Percentiles rank a stretch among this genome's conserved stretches.
Conservation (phyloP, 35 echinoderm and acorn worm species). For the Patiria miniata region DNA sequence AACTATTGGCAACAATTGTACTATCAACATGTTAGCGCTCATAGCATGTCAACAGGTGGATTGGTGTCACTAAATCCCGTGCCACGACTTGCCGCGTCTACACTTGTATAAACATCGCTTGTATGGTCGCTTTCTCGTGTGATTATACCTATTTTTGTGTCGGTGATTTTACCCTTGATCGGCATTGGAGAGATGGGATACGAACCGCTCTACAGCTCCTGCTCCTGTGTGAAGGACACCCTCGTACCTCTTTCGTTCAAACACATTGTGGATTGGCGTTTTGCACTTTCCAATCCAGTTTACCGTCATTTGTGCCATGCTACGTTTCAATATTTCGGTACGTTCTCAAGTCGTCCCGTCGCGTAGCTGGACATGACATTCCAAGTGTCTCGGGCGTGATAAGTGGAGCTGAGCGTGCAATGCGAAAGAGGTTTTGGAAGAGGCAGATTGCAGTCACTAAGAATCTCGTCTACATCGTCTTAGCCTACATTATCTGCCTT, state of each 20-base stretch:
- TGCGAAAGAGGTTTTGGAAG: conserved; percentile 15
- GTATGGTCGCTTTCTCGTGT: conserved; percentile 27
- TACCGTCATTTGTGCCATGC: conserved; percentile 14
- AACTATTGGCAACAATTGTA: conserved; percentile 37
- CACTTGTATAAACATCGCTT: neutral
- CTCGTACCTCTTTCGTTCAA: conserved; percentile 6
- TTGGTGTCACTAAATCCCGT: conserved; percentile 26
- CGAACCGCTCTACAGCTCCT: conserved; percentile 43
- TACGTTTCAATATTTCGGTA: conserved; percentile 32
- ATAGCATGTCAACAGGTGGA: conserved; percentile 55
- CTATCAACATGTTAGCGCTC: conserved; percentile 29
- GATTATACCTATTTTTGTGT: conserved; percentile 7
- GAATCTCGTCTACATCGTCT: conserved; percentile 61
- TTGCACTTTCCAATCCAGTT: conserved; percentile 17
- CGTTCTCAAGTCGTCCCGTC: neutral
- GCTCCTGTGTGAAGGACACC: conserved; percentile 31
- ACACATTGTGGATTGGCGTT: neutral
- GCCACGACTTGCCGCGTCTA: neutral
- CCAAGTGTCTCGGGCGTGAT: neutral
- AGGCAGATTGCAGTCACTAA: conserved; percentile 62
- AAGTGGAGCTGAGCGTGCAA: neutral
- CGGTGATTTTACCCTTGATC: conserved; percentile 32
- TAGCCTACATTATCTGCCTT: conserved; percentile 43
- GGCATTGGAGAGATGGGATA: conserved; percentile 52
- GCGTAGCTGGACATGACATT: neutral